Conservation (phyloP, 2,797 vertebrate species). For the Sebastolobus alascanus region DNA sequence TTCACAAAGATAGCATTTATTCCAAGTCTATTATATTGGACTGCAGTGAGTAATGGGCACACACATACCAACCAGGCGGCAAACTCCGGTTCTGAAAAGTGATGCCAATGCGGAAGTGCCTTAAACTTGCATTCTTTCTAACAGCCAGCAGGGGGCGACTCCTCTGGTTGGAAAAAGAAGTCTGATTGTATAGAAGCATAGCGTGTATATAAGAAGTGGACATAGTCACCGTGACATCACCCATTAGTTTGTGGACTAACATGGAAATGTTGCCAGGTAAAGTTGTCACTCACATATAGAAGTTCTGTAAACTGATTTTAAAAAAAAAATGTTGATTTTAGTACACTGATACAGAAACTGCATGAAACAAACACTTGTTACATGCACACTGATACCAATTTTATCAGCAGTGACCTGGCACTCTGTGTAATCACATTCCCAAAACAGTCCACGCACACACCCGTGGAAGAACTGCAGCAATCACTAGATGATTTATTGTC, state of each 20-base stretch:
- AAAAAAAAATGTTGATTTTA: not conserved
- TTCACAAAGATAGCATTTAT: not conserved
- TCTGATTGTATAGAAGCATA: too few species aligned
- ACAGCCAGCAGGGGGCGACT: too few species aligned
- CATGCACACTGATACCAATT: not conserved
- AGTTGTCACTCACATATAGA: not conserved
- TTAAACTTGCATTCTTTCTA: not conserved
- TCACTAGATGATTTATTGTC: not conserved
- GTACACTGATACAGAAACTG: not conserved
- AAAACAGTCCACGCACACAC: not conserved
- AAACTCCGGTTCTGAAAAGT: not conserved
- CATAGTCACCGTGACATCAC: not conserved
- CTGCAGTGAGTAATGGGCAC: not conserved
- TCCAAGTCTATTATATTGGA: not conserved
- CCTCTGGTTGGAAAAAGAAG: too few species aligned
- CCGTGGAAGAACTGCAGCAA: not conserved
- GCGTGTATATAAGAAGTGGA: too few species aligned
- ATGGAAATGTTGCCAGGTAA: not conserved
- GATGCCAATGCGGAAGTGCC: not conserved
- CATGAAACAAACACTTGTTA: not conserved
- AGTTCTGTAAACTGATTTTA: not conserved
- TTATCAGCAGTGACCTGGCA: not conserved
- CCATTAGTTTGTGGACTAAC: not conserved
- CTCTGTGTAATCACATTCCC: not conserved
- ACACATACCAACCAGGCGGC: not conserved